Evolutionary conservation across 53 echinoderm and acorn worm genomes (phyloP).

Genomic region (Luidia sarsii): DNA sequence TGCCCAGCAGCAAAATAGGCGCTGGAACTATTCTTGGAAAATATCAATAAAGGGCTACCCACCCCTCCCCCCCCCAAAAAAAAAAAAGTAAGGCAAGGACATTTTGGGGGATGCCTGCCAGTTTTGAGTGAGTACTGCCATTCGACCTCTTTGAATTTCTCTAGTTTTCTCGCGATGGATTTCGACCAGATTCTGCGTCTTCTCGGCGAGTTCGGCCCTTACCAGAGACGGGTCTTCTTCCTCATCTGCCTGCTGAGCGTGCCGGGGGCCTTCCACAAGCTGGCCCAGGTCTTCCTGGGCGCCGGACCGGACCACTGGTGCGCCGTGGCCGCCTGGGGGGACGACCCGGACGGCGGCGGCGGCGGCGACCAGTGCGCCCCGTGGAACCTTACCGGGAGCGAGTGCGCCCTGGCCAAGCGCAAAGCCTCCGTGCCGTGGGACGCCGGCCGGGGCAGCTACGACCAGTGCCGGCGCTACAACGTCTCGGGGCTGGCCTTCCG

Average conservation of each 20-base stretch:
- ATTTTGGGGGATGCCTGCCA: no score
- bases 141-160: no score
- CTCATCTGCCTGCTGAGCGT: constrained; percentile 80
- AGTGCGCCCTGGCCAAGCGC: constrained; percentile 70
- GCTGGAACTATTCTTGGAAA: no score
- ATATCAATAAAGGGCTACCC: no score
- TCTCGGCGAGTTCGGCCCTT: constrained; percentile 79
- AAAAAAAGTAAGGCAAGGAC: no score
- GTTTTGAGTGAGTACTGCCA: no score
- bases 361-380: constrained; percentile 63
- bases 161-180: constrained; percentile 23
- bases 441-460: not conserved
- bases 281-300: constrained; percentile 87
- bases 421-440: constrained; percentile 69
- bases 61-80: no score
- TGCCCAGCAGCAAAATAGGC: no score
- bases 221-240: constrained; percentile 79
- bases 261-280: constrained; percentile 74
- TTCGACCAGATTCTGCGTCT: constrained; percentile 37
- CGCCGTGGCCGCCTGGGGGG: constrained; percentile 59
- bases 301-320: constrained; percentile 80
- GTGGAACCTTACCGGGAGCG: constrained; percentile 58
- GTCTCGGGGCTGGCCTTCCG: constrained; percentile 37
- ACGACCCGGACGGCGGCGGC: no score
- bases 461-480: constrained; percentile 52